Percentiles rank a stretch among this genome's conserved stretches.
Conservation (phyloP, 2,113 vertebrate genomes). For the Odocoileus hemionus region DNA sequence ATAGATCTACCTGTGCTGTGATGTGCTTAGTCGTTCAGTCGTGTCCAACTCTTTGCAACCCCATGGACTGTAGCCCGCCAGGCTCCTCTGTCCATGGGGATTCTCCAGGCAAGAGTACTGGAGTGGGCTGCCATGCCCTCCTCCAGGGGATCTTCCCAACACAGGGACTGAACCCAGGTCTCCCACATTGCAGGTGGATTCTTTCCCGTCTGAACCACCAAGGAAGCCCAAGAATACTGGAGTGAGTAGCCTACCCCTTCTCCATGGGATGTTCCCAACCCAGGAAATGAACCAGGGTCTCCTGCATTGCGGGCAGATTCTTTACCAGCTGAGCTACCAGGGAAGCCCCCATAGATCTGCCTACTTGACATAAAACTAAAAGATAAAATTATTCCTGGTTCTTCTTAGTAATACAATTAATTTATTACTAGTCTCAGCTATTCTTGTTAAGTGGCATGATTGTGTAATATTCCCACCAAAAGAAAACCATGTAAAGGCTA, state of each 20-base stretch:
- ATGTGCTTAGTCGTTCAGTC: background rate
- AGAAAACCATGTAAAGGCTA: background rate
- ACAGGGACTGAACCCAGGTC: background rate
- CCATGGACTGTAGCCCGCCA: accelerated
- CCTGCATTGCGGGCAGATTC: background rate
- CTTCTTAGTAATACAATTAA: background rate
- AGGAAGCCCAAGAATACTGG: too few relatives aligned
- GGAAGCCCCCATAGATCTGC: background rate
- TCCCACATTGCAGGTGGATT: background rate
- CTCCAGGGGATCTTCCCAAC: background rate
- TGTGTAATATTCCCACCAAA: background rate
- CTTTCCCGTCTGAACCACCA: background rate
- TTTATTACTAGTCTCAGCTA: background rate
- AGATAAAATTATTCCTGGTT: slow-evolving; percentile 4
- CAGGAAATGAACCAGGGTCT: background rate
- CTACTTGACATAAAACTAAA: background rate
- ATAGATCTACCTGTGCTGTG: background rate
- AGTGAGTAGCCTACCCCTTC: background rate
- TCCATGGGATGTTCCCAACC: background rate
- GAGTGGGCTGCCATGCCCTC: background rate
- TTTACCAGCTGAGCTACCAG: background rate
- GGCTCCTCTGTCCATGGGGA: background rate
- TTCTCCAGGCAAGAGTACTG: background rate
- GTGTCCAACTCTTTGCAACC: accelerated
- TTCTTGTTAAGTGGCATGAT: background rate